phyloP scores from a whole-genome alignment of 2,113 vertebrate species.

The Pteruthius melanotis region DNA sequence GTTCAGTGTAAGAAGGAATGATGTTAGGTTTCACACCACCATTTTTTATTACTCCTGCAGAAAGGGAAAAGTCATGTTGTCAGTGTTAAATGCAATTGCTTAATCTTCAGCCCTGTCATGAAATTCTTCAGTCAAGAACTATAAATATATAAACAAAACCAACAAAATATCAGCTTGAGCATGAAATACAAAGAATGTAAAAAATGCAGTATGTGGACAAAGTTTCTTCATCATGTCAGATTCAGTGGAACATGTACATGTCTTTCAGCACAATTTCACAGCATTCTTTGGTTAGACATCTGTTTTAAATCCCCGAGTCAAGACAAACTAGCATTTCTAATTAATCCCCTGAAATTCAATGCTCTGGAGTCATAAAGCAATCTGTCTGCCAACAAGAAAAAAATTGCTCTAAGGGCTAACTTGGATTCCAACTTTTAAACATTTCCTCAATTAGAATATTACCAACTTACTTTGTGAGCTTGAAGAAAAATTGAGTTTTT shows the following conservation, averaged over 20 bases:
- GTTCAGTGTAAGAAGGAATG: slow-evolving; percentile 85
- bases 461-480: neutral
- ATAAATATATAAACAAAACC: neutral
- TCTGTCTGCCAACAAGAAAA: neutral
- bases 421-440: neutral
- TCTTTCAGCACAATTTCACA: neutral
- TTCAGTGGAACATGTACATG: neutral
- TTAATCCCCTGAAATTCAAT: neutral
- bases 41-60: slow-evolving; percentile 86
- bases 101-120: neutral
- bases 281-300: neutral
- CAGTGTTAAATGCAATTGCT: neutral
- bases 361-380: neutral
- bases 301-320: neutral
- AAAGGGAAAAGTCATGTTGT: slow-evolving; percentile 16
- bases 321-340: neutral
- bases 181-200: neutral
- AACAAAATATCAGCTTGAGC: neutral
- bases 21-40: slow-evolving; percentile 88
- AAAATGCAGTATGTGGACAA: neutral
- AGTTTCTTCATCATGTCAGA: neutral
- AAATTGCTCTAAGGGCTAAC: neutral
- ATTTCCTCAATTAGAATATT: neutral
- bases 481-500: neutral
- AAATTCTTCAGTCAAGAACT: neutral